phyloP scores from a whole-genome alignment of 2,113 vertebrate genomes.

The Anoplopoma fimbria region DNA sequence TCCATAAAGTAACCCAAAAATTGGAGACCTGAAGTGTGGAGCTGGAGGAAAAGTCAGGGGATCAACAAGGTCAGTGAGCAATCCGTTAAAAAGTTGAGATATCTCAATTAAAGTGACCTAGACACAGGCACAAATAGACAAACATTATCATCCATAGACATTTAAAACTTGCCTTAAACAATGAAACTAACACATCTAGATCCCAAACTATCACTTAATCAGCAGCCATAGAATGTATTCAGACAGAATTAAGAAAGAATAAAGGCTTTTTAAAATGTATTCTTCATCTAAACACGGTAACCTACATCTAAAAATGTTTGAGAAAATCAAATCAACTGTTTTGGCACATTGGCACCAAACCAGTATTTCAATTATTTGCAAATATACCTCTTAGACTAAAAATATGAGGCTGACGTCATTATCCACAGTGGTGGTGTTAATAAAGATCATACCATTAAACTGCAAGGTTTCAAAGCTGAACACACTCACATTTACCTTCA shows the following conservation, averaged over 20 bases:
- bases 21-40: too few relatives aligned
- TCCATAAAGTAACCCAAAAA: too few relatives aligned
- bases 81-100: background rate
- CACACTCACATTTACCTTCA: background rate
- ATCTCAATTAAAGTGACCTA: background rate
- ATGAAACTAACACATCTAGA: background rate
- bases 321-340: background rate
- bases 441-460: background rate
- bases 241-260: background rate
- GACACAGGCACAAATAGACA: background rate
- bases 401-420: constrained; percentile 3
- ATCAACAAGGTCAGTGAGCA: background rate
- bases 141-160: background rate
- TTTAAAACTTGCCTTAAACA: background rate
- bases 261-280: background rate
- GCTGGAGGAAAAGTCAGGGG: too few relatives aligned
- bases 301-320: background rate
- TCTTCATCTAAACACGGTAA: background rate
- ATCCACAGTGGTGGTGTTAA: background rate
- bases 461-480: background rate
- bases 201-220: background rate
- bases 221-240: background rate
- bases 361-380: background rate
- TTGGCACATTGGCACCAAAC: background rate
- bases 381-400: background rate